These are phyloP conservation scores for Cladopsammia gracilis DNA, from an alignment of 64 coral and sea anemone genomes.

Conservation along the genomic window DNA sequence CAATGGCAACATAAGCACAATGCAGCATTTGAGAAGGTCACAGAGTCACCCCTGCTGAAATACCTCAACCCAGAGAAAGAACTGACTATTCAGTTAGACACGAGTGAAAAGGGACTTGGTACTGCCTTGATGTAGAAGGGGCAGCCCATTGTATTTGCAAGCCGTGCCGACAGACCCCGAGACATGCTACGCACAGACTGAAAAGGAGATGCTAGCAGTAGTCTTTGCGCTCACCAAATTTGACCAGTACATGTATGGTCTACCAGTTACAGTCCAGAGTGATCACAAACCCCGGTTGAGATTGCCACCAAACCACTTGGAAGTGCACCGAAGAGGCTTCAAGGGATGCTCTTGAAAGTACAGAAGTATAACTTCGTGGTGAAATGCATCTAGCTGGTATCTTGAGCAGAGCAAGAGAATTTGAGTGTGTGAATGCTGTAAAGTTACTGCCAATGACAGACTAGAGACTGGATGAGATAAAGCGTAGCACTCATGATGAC, in stretches of 20 bases:
- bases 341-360: constrained; percentile 14
- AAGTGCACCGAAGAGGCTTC: constrained; percentile 57
- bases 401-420: constrained; percentile 40
- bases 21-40: constrained; percentile 22
- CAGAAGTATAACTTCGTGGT: constrained; percentile 40
- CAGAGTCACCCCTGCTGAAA: constrained; percentile 5
- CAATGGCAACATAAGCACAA: constrained; percentile 39
- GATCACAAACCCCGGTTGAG: neutral
- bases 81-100: constrained; percentile 42
- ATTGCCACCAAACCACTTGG: constrained; percentile 43
- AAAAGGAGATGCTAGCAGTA: no score
- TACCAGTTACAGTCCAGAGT: no score
- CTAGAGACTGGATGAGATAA: constrained; percentile 10
- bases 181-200: no score
- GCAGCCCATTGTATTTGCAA: constrained; percentile 28
- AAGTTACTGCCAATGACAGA: constrained; percentile 53
- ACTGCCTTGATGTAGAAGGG: constrained; percentile 34
- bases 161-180: constrained; percentile 21
- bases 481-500: neutral
- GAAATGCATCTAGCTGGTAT: constrained; percentile 49
- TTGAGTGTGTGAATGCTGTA: constrained; percentile 35
- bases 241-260: no score
- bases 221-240: no score
- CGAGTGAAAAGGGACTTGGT: constrained; percentile 24
- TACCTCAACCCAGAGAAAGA: constrained; percentile 41